Base-by-base conservation (phyloP, 64 coral and sea anemone genomes). In the Montipora foliosa region DNA sequence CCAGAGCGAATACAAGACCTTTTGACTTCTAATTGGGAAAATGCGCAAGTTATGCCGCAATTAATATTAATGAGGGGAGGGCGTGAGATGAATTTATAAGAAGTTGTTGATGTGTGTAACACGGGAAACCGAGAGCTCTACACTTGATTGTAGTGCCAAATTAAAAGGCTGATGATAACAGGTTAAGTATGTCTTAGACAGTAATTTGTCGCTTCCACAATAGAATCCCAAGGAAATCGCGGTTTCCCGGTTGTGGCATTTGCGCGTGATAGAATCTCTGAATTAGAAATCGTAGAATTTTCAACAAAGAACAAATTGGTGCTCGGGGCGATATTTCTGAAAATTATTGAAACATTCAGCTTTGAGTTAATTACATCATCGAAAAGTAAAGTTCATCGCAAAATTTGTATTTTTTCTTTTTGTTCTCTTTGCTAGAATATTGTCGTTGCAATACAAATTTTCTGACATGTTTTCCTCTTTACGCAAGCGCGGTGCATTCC, bases 1-100 rank as follows among this genome's bases (percentile, higher is more conserved):
- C 66, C 82, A 47, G 17, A 73, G 82, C 82, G 82, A 50, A 86
- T 71, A 82, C 46, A 86, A 86, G 82, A 86, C 82, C 82, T 86
- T 67, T 86, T 86, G 82, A 86, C 82, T 86, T 86, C 64, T 72
- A 70, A 86, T 86, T 50, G 19, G 19, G 25, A 70, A 84, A 70
- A 48, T 57, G 82, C 19, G 82, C 46, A 86, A 49, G 66, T 71
- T 49, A 50, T 86, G 62, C 16, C 0, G 12, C 11, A 50, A 47
- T 45, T 29, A 67, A 84, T 84, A 84, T 84, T 84, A 19, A 84
- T 67, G 37, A n/a, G 55, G 5, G 8, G 66, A 71, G 66, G 82
- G 82, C 82, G 82, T 86, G 82, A 86, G 64, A 8, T 86, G 82
- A 86, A 86, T 86, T 86, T 84, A 70, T 86, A 86, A 86, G 66